These are phyloP conservation scores for Wiebesia pumilae DNA, from an alignment of 1,140 invertebrate genomes.

Conservation along the genomic window DNA sequence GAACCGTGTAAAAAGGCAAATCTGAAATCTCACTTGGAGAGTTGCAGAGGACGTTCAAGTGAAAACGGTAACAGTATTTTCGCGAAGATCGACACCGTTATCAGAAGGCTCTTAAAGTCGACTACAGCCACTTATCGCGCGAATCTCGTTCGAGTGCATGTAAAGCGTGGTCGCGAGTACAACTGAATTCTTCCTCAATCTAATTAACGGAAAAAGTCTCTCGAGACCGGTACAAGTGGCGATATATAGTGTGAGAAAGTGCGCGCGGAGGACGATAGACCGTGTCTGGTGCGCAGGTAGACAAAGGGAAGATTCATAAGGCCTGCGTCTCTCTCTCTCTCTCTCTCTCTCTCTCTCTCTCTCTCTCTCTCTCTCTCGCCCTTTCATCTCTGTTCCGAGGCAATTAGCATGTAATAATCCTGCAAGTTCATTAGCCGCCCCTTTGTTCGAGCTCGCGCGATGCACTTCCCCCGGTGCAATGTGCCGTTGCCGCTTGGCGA, in stretches of 20 bases:
- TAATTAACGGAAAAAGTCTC: conserved; percentile 36
- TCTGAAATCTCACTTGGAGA: background rate
- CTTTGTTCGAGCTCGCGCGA: conserved; percentile 16
- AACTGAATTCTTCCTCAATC: conserved; percentile 16
- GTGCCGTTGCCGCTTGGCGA: conserved; percentile 31
- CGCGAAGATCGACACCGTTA: conserved; percentile 10
- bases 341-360: background rate
- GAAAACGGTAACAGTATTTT: conserved; percentile 16
- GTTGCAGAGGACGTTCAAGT: background rate
- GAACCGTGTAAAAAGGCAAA: background rate
- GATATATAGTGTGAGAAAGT: conserved; percentile 36
- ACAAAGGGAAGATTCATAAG: conserved; percentile 37
- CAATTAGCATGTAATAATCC: conserved; percentile 53
- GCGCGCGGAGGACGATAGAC: background rate
- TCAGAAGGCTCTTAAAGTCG: background rate
- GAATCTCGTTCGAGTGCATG: background rate
- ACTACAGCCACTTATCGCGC: background rate
- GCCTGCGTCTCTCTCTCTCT: background rate
- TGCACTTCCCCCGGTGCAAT: conserved; percentile 7
- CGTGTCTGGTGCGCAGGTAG: background rate
- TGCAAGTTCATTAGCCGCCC: conserved; percentile 47
- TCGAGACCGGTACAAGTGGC: background rate
- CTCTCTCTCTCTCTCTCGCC: background rate
- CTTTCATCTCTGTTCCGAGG: background rate
- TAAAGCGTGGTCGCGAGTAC: background rate